phyloP scores from a whole-genome alignment of 1,140 invertebrate genomes.

The Hyphantria cunea region DNA sequence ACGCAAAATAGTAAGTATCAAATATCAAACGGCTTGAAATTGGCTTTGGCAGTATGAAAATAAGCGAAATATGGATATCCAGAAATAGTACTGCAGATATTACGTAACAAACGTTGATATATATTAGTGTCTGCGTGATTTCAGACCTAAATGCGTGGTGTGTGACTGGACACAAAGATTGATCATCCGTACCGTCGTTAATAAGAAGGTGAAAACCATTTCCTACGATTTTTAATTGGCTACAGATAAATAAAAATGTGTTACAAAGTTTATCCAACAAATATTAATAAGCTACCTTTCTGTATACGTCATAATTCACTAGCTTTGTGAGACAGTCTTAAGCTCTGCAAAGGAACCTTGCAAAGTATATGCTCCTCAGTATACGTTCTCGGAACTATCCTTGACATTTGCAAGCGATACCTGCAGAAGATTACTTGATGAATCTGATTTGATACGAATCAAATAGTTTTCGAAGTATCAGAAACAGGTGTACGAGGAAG shows the following conservation, averaged over 20 bases:
- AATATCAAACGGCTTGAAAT: conserved; percentile 25
- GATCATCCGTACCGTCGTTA: conserved; percentile 16
- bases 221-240: too few species aligned
- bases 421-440: too few species aligned
- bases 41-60: conserved; percentile 22
- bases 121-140: conserved; percentile 11
- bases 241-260: neutral
- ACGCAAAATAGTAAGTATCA: conserved; percentile 9
- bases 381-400: neutral
- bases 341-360: too few species aligned
- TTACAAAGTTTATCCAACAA: neutral
- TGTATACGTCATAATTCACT: neutral
- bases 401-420: neutral
- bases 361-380: neutral
- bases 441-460: too few species aligned
- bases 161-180: conserved; percentile 15
- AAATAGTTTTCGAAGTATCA: too few species aligned
- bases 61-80: conserved; percentile 23
- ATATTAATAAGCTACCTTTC: neutral
- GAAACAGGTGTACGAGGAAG: conserved; percentile 35
- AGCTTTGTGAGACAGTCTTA: too few species aligned
- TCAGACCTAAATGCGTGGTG: conserved; percentile 15
- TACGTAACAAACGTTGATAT: conserved; percentile 24
- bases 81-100: conserved; percentile 18
- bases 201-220: too few species aligned